A percentile compares a stretch with the other conserved stretches of the same genome.
These are phyloP conservation scores for Cyrtonyx montezumae DNA, from an alignment of 2,113 vertebrate species.

Conservation along the genomic window DNA sequence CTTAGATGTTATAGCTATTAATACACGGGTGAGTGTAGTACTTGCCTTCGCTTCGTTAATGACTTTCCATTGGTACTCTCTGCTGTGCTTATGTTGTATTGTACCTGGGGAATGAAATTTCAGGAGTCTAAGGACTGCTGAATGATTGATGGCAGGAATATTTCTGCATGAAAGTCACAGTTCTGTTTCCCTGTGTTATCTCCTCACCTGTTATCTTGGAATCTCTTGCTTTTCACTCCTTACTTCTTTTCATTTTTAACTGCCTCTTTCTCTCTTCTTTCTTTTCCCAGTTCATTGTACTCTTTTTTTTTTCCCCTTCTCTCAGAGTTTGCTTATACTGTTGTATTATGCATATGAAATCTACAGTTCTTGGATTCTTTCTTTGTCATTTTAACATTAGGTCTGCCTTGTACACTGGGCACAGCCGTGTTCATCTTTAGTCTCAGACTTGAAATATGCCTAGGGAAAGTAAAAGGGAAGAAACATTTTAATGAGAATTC, in stretches of 20 bases:
- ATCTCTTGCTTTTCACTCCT: not conserved
- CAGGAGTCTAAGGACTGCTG: not conserved
- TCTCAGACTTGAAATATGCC: not conserved
- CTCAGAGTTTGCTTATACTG: not conserved
- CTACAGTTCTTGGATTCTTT: not conserved
- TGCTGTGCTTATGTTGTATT: not conserved
- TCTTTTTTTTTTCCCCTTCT: not conserved
- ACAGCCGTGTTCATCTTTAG: not conserved
- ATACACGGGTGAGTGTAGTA: not conserved
- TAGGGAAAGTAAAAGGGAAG: not conserved
- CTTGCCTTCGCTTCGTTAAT: not conserved
- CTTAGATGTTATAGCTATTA: not conserved
- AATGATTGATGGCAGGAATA: not conserved
- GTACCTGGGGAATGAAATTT: not conserved
- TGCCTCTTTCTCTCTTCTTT: not conserved
- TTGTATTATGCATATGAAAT: not conserved
- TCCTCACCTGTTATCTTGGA: not conserved
- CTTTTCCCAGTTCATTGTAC: slow-evolving; percentile 1
- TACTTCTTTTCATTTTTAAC: not conserved
- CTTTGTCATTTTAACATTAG: not conserved
- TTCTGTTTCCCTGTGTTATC: not conserved
- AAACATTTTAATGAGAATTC: not conserved
- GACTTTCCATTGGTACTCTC: not conserved
- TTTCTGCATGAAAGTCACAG: not conserved
- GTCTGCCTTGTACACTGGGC: not conserved